Base-by-base conservation (phyloP, 92 coral and sea anemone genomes). In the Nematostella vectensis region DNA sequence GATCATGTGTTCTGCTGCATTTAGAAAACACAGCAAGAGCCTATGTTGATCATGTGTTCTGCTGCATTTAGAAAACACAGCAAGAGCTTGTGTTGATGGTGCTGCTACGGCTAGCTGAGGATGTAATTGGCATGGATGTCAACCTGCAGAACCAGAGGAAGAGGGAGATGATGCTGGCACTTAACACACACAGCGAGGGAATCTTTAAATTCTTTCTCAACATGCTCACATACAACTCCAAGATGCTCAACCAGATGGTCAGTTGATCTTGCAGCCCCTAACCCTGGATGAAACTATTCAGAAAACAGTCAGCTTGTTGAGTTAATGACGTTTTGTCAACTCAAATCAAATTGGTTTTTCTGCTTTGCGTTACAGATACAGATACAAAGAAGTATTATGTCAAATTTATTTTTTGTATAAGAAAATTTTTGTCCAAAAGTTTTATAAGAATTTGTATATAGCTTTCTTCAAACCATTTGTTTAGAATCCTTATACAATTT, bases 71-170 rank as follows among this genome's bases (percentile, higher is more conserved):
- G 97, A 79, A 78, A 13, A 68, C 81, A 29, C 97, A 89, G 56
- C 66, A 81, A 23, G 94, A 85, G 29, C 69, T 82, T 12, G 95
- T 86, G 15, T 75, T 89, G 2, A 78, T 87, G 77, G 68, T 82
- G 27, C 72, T 89, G 2, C 59, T 89, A 18, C 95, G 89, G 2
- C 79, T 89, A 15, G 94, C 95, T 10, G 97, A 89, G 55, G 97
- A 89, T 27, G 71, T 75, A 37, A 73, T 79, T 30, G 72, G 69
- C 11, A 77, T 83, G 87, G 97, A 81, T 48, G 62, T 63, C 48
- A 75, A 89, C 48, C 80, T 89, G 11, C 83, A 83, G 11, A 48
- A 64, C 12, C 51, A 50, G 29, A 69, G 97, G 53, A 81, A 75
- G 63, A 81, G 74, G 72, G 89, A 89, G 40, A 77, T 89, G 59